Evolutionary conservation across 2,888 invertebrate species (phyloP).

Genomic region (Epinotia bilunana): DNA sequence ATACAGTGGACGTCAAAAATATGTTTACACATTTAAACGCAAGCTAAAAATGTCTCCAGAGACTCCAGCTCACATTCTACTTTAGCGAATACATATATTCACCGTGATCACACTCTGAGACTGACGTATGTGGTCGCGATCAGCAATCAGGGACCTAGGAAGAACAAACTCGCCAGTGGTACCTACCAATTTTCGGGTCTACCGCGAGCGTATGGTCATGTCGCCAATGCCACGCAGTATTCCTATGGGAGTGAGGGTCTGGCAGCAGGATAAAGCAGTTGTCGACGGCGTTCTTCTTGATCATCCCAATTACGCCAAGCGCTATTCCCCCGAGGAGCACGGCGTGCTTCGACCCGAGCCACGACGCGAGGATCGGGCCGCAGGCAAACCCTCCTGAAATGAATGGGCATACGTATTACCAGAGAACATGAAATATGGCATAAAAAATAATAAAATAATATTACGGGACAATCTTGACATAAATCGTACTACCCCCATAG

Average conservation of each 20-base stretch:
- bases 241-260: constrained; percentile 51
- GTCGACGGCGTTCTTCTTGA: constrained; percentile 68
- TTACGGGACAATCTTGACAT: no score
- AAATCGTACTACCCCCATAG: no score
- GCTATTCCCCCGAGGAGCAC: constrained; percentile 63
- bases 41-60: no score
- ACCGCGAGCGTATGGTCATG: constrained; percentile 55
- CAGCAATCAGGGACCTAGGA: neutral
- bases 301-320: constrained; percentile 59
- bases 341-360: constrained; percentile 65
- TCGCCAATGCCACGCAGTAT: constrained; percentile 58
- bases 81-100: no score
- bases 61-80: no score
- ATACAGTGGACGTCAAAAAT: no score
- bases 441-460: no score
- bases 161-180: neutral
- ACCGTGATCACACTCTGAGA: no score
- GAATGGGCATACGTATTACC: neutral
- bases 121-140: no score
- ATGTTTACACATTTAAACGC: no score
- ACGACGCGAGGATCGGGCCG: constrained; percentile 66
- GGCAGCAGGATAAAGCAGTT: constrained; percentile 54
- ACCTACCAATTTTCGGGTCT: constrained; percentile 68
- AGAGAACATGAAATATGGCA: no score
- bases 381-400: constrained; percentile 69